Base-by-base conservation (phyloP, 1,140 invertebrate genomes). In the Caenorhabditis briggsae region DNA sequence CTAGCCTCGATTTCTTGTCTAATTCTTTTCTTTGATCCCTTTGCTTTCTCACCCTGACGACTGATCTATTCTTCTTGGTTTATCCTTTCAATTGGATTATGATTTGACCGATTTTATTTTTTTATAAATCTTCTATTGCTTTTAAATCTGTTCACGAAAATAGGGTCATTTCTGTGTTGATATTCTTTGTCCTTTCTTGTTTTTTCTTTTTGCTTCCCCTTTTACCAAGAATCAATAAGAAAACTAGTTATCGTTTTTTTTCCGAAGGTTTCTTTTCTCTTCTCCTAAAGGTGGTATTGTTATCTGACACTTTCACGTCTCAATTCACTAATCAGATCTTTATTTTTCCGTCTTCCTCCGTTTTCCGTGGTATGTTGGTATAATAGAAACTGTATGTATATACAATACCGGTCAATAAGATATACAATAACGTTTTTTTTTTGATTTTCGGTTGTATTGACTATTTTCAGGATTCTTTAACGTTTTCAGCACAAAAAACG, bases 281-380 rank as follows among this genome's bases (percentile, higher is more conserved):
- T 8, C n/a, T 2, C 20, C n/a, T 23, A 23, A 20, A 33, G 16
- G n/a, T 50, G 1, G 7, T 18, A n/a, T 5, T 46, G 46, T 78
- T 33, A 78, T 50, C 70, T 46, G n/a, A 78, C 46, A 78, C 46
- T 9, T 50, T 78, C 70, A 78, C 70, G 70, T 78, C 70, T 78
- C 70, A 78, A 78, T 78, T 25, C 70, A 78, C 70, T 7, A 20
- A 78, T 78, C 70, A 78, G 70, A 78, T 78, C 46, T 53, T 78
- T 78, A 78, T 78, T 46, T 78, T 33, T 33, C 33, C 33, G 33
- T 33, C 46, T 8, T 12, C 46, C 14, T 9, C 18, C 20, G 20
- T 23, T 14, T 23, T 41, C 25, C 33, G 11, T 20, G 7, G 25
- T 9, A 12, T 78, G 12, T 41, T n/a, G 46, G 12, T 78, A 46